These are phyloP conservation scores for Urechis unicinctus DNA, from an alignment of 2,888 invertebrate species.

Conservation along the genomic window DNA sequence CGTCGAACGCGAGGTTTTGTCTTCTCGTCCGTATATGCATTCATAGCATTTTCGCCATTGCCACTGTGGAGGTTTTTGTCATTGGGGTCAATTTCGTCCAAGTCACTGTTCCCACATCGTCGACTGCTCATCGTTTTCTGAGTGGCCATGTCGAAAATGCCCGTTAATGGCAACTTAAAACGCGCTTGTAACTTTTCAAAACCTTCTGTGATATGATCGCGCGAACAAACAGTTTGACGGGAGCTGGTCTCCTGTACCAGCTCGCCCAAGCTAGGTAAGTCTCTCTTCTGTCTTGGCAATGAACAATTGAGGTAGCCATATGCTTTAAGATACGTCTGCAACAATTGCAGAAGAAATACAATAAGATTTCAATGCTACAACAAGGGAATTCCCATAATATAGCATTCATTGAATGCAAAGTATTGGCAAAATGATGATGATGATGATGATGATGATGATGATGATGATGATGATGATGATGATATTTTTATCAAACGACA, in stretches of 20 bases:
- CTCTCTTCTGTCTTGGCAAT: neutral
- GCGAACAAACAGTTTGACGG: conserved; percentile 5
- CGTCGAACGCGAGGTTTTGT: neutral
- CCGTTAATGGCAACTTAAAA: conserved; percentile 14
- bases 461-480: too few species aligned
- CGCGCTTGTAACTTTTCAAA: conserved; percentile 10
- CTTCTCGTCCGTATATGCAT: neutral
- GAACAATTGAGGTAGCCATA: conserved; percentile 10
- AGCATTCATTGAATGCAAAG: too few species aligned
- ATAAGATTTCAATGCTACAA: too few species aligned
- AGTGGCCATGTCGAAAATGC: conserved; percentile 14
- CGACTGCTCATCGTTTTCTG: conserved; percentile 12
- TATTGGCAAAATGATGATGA: too few species aligned
- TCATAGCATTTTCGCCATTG: neutral
- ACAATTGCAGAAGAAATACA: too few species aligned
- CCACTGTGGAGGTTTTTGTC: too few species aligned
- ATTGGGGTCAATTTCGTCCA: neutral
- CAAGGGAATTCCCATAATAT: too few species aligned
- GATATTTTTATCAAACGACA: too few species aligned
- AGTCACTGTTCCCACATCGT: conserved; percentile 21
- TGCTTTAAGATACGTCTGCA: too few species aligned
- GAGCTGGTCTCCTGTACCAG: neutral
- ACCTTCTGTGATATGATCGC: conserved; percentile 8
- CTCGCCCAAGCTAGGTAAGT: neutral
- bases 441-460: too few species aligned